Evolutionary conservation across 2,797 vertebrate species (phyloP).

Genomic region (Numenius phaeopus): DNA sequence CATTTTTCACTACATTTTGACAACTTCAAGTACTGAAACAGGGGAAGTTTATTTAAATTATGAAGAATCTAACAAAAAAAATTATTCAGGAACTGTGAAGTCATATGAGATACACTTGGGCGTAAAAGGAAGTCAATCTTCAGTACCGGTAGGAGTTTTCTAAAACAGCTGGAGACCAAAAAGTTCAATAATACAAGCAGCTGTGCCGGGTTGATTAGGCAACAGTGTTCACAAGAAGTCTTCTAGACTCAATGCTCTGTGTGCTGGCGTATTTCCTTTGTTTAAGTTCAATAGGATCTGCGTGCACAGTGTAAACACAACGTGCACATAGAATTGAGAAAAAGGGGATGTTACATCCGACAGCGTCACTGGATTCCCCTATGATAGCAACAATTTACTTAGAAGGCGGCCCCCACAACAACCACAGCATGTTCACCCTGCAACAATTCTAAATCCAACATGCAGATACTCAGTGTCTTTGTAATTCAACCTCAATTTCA

Average conservation of each 20-base stretch:
- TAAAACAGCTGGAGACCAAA: background rate
- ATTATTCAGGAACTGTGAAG: background rate
- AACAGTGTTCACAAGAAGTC: background rate
- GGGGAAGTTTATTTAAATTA: background rate
- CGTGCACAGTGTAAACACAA: background rate
- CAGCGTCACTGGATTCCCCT: background rate
- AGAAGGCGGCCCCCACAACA: background rate
- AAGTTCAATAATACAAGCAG: background rate
- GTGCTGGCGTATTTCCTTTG: background rate
- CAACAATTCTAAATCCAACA: background rate
- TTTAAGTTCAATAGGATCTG: background rate
- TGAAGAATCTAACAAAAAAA: background rate
- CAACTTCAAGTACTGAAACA: background rate
- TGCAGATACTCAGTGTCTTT: background rate
- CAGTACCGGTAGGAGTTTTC: background rate
- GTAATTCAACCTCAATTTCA: background rate
- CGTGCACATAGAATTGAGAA: background rate
- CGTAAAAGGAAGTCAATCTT: background rate
- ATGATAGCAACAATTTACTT: background rate
- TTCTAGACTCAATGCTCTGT: background rate
- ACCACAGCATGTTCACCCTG: background rate
- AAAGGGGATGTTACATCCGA: accelerated
- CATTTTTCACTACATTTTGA: background rate
- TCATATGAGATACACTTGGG: background rate
- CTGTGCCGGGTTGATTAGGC: background rate